Evolutionary conservation across 2,797 vertebrate genomes (phyloP).

Genomic region (Chloroceryle amazona): DNA sequence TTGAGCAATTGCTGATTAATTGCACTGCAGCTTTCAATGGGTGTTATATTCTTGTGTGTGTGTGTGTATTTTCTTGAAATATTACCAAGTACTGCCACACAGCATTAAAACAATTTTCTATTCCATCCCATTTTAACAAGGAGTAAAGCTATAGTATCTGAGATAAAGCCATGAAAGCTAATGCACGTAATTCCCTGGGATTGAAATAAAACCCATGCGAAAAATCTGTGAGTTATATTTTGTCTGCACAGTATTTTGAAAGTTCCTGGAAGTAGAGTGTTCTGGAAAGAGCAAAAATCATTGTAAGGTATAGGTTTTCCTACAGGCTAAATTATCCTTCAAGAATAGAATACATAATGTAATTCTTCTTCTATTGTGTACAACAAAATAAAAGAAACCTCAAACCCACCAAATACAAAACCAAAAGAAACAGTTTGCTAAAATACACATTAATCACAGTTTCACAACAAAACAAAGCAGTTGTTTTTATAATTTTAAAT

Average conservation of each 20-base stretch:
- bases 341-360: background rate
- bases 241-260: background rate
- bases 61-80: background rate
- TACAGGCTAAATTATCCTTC: background rate
- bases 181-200: background rate
- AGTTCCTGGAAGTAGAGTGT: background rate
- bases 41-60: background rate
- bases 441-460: background rate
- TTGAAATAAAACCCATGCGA: background rate
- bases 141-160: background rate
- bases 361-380: background rate
- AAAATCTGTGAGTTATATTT: background rate
- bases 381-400: background rate
- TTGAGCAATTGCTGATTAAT: background rate
- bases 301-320: background rate
- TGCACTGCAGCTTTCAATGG: background rate
- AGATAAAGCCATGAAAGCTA: background rate
- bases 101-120: background rate
- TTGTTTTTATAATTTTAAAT: background rate
- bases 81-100: accelerated
- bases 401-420: background rate
- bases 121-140: background rate
- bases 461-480: background rate
- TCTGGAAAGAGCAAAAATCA: background rate
- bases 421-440: background rate